phyloP scores from a whole-genome alignment of 2,888 invertebrate genomes.

The Ochropleura leucogaster region DNA sequence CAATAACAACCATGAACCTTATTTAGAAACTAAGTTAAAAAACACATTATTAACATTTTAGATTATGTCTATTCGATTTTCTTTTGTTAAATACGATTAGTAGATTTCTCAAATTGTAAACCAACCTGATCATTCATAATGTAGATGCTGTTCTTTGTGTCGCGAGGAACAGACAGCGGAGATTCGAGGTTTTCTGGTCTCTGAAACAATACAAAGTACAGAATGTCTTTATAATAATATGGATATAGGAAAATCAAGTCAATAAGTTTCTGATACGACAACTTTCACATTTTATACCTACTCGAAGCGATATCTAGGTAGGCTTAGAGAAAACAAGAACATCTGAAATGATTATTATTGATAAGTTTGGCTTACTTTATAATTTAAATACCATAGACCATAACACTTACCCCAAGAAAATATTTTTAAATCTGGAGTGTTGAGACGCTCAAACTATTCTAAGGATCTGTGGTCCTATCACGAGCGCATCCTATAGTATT shows the following conservation, averaged over 20 bases:
- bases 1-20: background rate
- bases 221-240: conserved; percentile 18
- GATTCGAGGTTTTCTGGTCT: conserved; percentile 94
- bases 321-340: conserved; percentile 33
- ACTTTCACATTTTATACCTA: conserved; percentile 31
- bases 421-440: too few relatives aligned
- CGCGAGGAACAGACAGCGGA: conserved; percentile 93
- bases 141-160: conserved; percentile 92
- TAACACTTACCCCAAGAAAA: too few relatives aligned
- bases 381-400: too few relatives aligned
- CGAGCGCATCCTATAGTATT: too few relatives aligned
- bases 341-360: conserved; percentile 4
- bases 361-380: background rate
- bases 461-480: too few relatives aligned
- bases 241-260: background rate
- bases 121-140: conserved; percentile 94
- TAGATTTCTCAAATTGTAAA: background rate
- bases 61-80: background rate
- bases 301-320: conserved; percentile 1
- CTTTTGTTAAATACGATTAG: background rate
- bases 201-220: conserved; percentile 90
- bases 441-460: too few relatives aligned
- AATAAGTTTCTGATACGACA: conserved; percentile 9
- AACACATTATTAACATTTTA: background rate
- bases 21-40: background rate